Evolutionary conservation across 2,888 invertebrate genomes (phyloP), one percentile per base, ranked within the genome.

Genomic region (Seira sanloemensis): DNA sequence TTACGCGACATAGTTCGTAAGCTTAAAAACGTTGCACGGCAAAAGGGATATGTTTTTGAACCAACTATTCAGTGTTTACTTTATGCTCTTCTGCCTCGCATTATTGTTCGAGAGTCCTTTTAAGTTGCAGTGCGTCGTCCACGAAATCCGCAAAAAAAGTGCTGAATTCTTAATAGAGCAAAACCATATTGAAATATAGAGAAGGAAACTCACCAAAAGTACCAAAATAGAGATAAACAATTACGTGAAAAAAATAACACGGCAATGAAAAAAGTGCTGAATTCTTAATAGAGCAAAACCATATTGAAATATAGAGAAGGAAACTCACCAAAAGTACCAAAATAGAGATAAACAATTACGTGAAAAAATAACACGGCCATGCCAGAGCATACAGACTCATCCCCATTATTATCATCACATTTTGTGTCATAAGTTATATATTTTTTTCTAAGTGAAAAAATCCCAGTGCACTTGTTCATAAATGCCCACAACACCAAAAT

Each of bases 241-340:
- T 50, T 50, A 50, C n/a, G 50, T 12, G 50, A 50, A 50, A n/a
- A n/a, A 50, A 50, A 50, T 50, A 50, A 50, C 2, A 50, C n/a
- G 16, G 16, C n/a, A n/a, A n/a, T n/a, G n/a, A n/a, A n/a, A n/a
- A n/a, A n/a, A n/a, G n/a, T n/a, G n/a, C n/a, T n/a, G n/a, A n/a
- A n/a, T n/a, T n/a, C n/a, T n/a, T n/a, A n/a, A n/a, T 69, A 77
- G 77, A 77, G 77, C 77, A 77, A 68, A 77, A 77, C 77, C 68
- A 77, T 67, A 77, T 69, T 69, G 69, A 77, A 77, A 50, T n/a
- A n/a, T n/a, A 50, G 50, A 46, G 24, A 50, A 65, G 46, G n/a
- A n/a, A n/a, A n/a, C n/a, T n/a, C n/a, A n/a, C 75, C 37, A 66
- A 66, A 66, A 75, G 46, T 16, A 50, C 50, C 50, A 62, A 50